Conservation (phyloP, 2,113 vertebrate species). For the Mustela nigripes region DNA sequence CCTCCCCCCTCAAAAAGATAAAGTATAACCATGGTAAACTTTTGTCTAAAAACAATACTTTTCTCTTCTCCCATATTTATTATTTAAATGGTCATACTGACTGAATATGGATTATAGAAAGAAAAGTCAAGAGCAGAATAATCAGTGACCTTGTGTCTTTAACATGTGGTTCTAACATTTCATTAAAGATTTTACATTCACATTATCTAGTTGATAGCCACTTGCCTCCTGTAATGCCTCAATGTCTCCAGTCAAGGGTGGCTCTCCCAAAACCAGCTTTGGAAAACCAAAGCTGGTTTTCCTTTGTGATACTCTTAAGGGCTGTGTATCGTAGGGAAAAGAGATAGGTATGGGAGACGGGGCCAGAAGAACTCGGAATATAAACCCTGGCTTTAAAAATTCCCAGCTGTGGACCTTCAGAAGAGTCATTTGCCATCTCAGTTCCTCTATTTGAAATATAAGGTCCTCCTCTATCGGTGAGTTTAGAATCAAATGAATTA, state of each 20-base stretch:
- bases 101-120: not conserved
- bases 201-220: not conserved
- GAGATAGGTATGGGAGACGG: not conserved
- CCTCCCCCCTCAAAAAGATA: not conserved
- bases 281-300: not conserved
- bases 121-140: not conserved
- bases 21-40: not conserved
- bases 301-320: not conserved
- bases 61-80: not conserved
- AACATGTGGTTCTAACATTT: not conserved
- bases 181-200: not conserved
- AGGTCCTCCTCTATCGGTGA: not conserved
- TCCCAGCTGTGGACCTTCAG: not conserved
- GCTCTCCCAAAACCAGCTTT: not conserved
- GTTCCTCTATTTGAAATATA: not conserved
- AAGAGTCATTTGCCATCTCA: not conserved
- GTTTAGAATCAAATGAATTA: not conserved
- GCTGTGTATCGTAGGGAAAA: not conserved
- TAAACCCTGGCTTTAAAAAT: not conserved
- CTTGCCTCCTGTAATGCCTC: not conserved
- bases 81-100: constrained; percentile 15
- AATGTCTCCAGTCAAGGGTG: not conserved
- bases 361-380: not conserved
- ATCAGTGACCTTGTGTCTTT: not conserved
- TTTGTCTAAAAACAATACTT: not conserved